These are phyloP conservation scores for Rhinopithecus roxellana DNA, from an alignment of 2,113 vertebrate species.

Conservation along the genomic window DNA sequence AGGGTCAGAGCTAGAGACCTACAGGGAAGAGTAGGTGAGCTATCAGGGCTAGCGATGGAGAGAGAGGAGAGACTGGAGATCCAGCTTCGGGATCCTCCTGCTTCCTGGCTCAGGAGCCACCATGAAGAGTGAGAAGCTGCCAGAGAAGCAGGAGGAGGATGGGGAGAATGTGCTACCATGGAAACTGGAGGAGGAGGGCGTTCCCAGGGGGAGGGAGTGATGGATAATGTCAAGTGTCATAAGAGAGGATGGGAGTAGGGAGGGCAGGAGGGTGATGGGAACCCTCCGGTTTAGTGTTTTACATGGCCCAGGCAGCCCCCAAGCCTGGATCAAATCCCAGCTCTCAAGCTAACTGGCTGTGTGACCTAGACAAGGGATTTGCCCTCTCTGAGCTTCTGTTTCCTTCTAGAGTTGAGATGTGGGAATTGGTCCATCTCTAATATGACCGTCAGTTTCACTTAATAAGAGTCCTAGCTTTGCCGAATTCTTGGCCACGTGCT, in stretches of 20 bases:
- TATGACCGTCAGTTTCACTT: not conserved
- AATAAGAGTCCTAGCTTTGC: not conserved
- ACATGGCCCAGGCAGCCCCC: not conserved
- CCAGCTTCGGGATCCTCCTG: not conserved
- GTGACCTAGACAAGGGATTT: not conserved
- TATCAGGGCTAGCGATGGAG: not conserved
- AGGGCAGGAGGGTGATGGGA: conserved; percentile 45
- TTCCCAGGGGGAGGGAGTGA: conserved; percentile 63
- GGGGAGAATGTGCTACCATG: conserved; percentile 62
- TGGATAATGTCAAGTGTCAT: conserved; percentile 65
- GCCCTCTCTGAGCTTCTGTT: not conserved
- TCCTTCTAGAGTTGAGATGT: not conserved
- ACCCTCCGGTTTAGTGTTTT: not conserved
- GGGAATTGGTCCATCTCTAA: not conserved
- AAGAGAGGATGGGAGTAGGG: conserved; percentile 24
- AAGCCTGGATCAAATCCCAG: not conserved
- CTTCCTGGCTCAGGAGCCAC: not conserved
- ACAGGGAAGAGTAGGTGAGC: not conserved
- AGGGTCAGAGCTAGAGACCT: not conserved
- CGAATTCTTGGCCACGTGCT: not conserved
- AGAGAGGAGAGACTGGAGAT: not conserved
- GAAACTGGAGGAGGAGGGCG: conserved; percentile 72
- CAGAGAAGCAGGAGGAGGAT: conserved; percentile 35
- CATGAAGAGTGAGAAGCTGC: not conserved
- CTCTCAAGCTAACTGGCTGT: not conserved